These are phyloP conservation scores for Drepana arcuata DNA, from an alignment of 1,140 invertebrate species.

Conservation along the genomic window DNA sequence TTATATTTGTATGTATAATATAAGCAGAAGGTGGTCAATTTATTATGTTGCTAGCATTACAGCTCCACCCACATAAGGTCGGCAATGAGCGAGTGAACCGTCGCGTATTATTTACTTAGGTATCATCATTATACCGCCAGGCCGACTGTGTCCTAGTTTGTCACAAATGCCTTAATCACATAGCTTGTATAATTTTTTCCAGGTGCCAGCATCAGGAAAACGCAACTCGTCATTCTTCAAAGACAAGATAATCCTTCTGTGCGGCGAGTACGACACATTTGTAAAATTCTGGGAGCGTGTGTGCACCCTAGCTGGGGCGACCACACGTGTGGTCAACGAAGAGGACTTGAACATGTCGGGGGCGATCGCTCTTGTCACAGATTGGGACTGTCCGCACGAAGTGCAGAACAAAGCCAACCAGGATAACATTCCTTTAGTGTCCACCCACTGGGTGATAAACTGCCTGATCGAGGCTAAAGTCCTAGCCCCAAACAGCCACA, in stretches of 20 bases:
- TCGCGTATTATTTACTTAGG: too few species aligned
- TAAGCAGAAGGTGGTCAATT: too few species aligned
- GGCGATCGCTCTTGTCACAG: conserved; percentile 67
- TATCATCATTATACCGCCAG: too few species aligned
- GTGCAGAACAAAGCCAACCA: conserved; percentile 69
- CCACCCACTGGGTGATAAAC: conserved; percentile 74
- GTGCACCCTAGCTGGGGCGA: conserved; percentile 73
- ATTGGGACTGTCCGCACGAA: conserved; percentile 71
- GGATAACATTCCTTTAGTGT: conserved; percentile 72
- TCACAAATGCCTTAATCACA: too few species aligned
- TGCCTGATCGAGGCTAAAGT: conserved; percentile 73
- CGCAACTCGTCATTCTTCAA: conserved; percentile 67
- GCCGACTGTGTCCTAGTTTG: too few species aligned
- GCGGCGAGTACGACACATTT: conserved; percentile 65
- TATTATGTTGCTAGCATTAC: too few species aligned
- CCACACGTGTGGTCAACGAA: conserved; percentile 59
- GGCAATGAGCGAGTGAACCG: too few species aligned
- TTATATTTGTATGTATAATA: too few species aligned
- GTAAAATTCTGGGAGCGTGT: conserved; percentile 73
- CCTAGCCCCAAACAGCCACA: conserved; percentile 62
- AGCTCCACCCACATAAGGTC: too few species aligned
- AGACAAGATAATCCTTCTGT: conserved; percentile 67
- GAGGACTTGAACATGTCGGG: conserved; percentile 65
- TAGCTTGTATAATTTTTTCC: conserved; percentile 10
- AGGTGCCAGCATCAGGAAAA: conserved; percentile 54